Evolutionary conservation across 2,888 invertebrate species (phyloP), one percentile per base, ranked within the genome.

Genomic region (Phorcus lineatus): DNA sequence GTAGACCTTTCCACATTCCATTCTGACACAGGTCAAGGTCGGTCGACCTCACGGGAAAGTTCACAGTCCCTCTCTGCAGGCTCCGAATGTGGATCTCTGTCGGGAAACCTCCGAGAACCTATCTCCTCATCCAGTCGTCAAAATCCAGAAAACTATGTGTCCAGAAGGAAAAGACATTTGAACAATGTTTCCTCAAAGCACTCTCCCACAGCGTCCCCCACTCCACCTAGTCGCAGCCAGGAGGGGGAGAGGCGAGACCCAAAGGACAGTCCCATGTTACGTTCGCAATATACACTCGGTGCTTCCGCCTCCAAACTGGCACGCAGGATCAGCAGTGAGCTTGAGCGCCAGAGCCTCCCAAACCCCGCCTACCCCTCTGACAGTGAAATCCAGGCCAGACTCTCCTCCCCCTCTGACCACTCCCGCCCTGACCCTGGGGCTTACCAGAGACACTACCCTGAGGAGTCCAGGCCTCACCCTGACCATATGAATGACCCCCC

Each of bases 221-320:
- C 70, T 70, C 70, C 70, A 70, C 40, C 36, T 40, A 70, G 70
- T 70, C 70, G 70, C 16, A 36, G 3, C 40, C 70, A 36, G 13
- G 70, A 70, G 11, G 31, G 40, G n/a, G 70, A 70, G 17, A 16
- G 40, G 19, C 70, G 70, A 4, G 40, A 70, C n/a, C 40, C 28
- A 36, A 36, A 70, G 19, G 40, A 40, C 70, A 70, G 31, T 70
- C 31, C 70, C 36, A 4, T n/a, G 70, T 70, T 19, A 70, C 70
- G 70, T 19, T 70, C 40, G 70, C 70, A 70, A 70, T 70, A 70
- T 70, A 70, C 70, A 11, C 70, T 70, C 36, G 70, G 70, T 70
- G 70, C 70, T 70, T 70, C 70, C 19, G 70, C 70, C 70, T 70
- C 70, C 70, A 70, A 70, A 36, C 70, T 70, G n/a, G 70, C 70